These are phyloP conservation scores for Puffinus mauretanicus DNA, from an alignment of 2,113 vertebrate species.

Conservation along the genomic window DNA sequence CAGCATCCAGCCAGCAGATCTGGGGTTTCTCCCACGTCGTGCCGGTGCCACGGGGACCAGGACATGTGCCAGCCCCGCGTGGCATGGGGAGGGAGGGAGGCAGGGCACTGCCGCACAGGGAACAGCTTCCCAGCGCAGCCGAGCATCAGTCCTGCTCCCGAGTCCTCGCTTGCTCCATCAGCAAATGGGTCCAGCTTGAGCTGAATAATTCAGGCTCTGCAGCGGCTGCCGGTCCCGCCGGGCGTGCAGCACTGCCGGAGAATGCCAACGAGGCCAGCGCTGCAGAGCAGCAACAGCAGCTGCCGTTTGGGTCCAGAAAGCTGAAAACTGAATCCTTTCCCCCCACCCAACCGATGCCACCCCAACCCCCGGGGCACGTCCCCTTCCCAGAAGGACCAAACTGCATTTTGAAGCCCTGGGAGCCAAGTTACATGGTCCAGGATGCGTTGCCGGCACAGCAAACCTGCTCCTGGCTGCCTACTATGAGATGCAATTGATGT, in stretches of 20 bases:
- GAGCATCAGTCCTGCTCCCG: neutral
- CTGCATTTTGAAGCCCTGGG: neutral
- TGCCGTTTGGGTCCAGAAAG: neutral
- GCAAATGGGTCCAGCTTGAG: slow-evolving; percentile 10
- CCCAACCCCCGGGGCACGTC: rapidly evolving
- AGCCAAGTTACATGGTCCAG: rapidly evolving
- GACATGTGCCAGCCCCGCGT: rapidly evolving
- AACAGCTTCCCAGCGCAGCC: rapidly evolving
- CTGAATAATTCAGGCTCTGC: slow-evolving; percentile 68
- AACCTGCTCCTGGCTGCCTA: neutral
- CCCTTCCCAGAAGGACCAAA: neutral
- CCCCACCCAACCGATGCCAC: rapidly evolving
- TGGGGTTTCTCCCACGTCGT: rapidly evolving
- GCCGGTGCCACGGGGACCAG: rapidly evolving
- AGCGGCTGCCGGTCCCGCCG: neutral
- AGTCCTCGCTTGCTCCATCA: neutral
- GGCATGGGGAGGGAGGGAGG: neutral
- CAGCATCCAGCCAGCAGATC: neutral
- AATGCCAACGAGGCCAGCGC: slow-evolving; percentile 34
- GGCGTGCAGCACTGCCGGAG: neutral
- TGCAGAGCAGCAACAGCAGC: slow-evolving; percentile 7
- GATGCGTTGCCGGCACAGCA: neutral
- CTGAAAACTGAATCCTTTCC: neutral
- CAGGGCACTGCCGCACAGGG: neutral
- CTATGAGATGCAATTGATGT: rapidly evolving